Percentiles rank a stretch among this genome's conserved stretches.
phyloP scores from a whole-genome alignment of 1,140 invertebrate species.

The Chymomyza costata region DNA sequence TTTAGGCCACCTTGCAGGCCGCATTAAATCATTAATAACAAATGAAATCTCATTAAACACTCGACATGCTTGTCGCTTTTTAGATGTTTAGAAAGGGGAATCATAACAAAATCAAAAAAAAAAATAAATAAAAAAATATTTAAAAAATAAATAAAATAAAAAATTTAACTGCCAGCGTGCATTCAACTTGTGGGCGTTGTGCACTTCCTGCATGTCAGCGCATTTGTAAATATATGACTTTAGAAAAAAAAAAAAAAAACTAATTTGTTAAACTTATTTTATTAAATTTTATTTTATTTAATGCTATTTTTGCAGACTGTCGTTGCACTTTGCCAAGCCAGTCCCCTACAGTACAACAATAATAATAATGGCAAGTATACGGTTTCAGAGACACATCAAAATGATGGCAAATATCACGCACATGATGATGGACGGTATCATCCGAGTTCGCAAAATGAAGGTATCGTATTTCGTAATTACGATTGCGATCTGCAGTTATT shows the following conservation, averaged over 20 bases:
- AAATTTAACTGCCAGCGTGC: slow-evolving; percentile 15
- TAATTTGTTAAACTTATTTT: slow-evolving; percentile 14
- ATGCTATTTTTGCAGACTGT: slow-evolving; percentile 36
- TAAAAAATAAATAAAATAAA: neutral
- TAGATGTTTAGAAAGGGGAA: neutral
- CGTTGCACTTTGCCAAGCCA: slow-evolving; percentile 58
- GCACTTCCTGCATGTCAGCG: slow-evolving; percentile 28
- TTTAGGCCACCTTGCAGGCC: slow-evolving; percentile 2
- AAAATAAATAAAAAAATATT: slow-evolving; percentile 4
- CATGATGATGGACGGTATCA: slow-evolving; percentile 67
- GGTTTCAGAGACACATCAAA: slow-evolving; percentile 42
- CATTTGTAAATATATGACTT: too few species aligned
- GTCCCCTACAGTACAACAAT: slow-evolving; percentile 38
- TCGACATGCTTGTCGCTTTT: slow-evolving; percentile 4
- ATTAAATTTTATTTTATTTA: slow-evolving; percentile 6
- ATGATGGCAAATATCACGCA: slow-evolving; percentile 58
- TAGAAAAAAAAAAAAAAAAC: too few species aligned
- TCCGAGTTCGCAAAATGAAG: slow-evolving; percentile 54
- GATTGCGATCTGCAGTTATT: slow-evolving; percentile 17
- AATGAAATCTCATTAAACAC: slow-evolving; percentile 26
- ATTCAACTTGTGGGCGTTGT: slow-evolving; percentile 1
- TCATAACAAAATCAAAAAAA: slow-evolving; percentile 10
- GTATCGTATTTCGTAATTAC: slow-evolving; percentile 63
- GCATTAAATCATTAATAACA: slow-evolving; percentile 24
- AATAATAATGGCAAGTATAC: slow-evolving; percentile 69